phyloP scores from a whole-genome alignment of 2,113 vertebrate genomes.

The Salvelinus alpinus region DNA sequence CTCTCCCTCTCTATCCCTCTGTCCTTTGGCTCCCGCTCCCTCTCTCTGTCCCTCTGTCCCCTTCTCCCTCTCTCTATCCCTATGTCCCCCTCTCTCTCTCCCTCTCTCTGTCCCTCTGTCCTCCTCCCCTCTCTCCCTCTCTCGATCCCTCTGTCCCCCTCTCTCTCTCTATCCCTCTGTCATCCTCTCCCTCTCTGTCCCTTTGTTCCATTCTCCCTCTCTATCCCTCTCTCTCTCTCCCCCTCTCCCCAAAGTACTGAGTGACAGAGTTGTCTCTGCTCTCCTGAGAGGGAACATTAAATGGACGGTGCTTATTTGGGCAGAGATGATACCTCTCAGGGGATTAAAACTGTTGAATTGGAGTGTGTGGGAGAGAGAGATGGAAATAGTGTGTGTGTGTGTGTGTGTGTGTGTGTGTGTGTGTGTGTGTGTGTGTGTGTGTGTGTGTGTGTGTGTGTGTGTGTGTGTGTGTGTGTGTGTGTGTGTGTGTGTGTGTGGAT shows the following conservation, averaged over 20 bases:
- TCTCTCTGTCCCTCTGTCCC: too few relatives aligned
- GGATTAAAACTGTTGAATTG: conserved; percentile 9
- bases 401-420: too few relatives aligned
- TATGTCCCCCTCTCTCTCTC: too few relatives aligned
- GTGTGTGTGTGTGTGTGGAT: too few relatives aligned
- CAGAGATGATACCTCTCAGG: conserved; percentile 5
- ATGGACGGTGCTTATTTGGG: conserved; percentile 4
- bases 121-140: not conserved
- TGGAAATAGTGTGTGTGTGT: too few relatives aligned
- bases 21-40: too few relatives aligned
- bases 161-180: conserved; percentile 18
- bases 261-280: not conserved
- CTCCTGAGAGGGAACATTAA: conserved; percentile 13
- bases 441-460: too few relatives aligned
- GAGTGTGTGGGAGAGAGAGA: not conserved
- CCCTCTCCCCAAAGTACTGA: not conserved
- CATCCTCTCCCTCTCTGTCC: not conserved
- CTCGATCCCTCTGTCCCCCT: not conserved
- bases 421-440: too few relatives aligned
- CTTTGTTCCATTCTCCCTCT: not conserved
- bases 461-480: too few relatives aligned
- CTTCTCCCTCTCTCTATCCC: not conserved
- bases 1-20: too few relatives aligned
- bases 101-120: too few relatives aligned
- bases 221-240: not conserved